Evolutionary conservation across 2,113 vertebrate genomes (phyloP), one percentile per base, ranked within the genome.

Genomic region (Lepidiolamprologus cunningtoni): DNA sequence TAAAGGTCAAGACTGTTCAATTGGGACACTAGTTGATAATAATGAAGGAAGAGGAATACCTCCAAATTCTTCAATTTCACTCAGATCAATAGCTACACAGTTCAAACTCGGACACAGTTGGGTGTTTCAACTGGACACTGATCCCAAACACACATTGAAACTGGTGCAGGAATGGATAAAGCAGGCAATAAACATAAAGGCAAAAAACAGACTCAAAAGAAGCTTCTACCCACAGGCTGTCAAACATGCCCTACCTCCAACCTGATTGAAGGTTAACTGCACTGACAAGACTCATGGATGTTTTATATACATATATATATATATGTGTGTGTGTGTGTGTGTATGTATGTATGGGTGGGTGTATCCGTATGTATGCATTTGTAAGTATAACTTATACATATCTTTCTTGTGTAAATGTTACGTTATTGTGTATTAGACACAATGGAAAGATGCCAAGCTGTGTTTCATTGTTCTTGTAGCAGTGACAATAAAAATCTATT

Each of bases 311-410:
- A 45, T 45, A 45, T 45, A 45, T 45, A 4, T 45, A 1, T 47
- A 0, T 42, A 23, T 40, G 0, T 4, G 12, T 45, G 13, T 45
- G 19, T 1, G 5, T 53, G 9, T 23, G 3, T 33, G 1, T 53
- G 52, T 53, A 0, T 54, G n/a, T 21, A 0, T 54, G 52, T 12
- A 21, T 54, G 52, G 3, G 52, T 54, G 52, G 2, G n/a, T 54
- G n/a, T 54, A 54, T 54, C n/a, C 10, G 0, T 54, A 54, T 54
- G 53, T 54, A 54, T 54, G 4, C 53, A 54, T 54, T 54, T 54
- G n/a, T 54, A 54, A 3, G 53, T 54, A 12, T 12, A 54, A 54
- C 53, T 23, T 54, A 54, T 54, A 12, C 53, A 54, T 4, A 54
- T 1, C 1, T 55, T 55, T 55, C 53, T 23, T 55, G 21, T 55